Base-by-base conservation (phyloP, 2,113 vertebrate genomes). In the Turnix velox region DNA sequence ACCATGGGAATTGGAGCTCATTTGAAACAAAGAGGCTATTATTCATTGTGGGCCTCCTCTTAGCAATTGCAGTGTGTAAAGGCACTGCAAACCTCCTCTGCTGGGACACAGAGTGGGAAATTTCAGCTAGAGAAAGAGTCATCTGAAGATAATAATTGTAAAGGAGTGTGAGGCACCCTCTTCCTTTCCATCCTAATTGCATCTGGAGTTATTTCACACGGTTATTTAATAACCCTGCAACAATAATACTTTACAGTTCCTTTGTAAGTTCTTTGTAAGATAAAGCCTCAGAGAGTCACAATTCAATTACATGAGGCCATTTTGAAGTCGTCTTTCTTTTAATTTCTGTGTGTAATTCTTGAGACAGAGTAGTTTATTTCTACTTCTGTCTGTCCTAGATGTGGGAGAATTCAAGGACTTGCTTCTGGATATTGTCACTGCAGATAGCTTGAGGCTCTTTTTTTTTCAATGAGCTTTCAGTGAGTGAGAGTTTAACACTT, bases 1-100 rank as follows among this genome's bases (percentile, higher is more conserved):
- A 69, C 48, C 52, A 82, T 94, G 92, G 92, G 92, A 96, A 93
- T 35, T 84, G 51, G 63, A 95, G 46, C 52, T 92, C 5, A 2
- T 73, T 84, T 74, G 92, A 77, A 94, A 95, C 93, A 94, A 91
- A 92, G 91, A 78, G 3, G 3, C 68, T 74, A 8, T 95, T 96
- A 87, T 96, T 93, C 82, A 71, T 37, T 10, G 1, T 63, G 61
- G 73, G 67, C 77, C 90, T 92, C 22, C 0, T 77, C 73, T 85
- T 67, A 72, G 89, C 68, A 61, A 43, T 79, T 90, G 49, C 85
- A 93, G 46, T 16, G 54, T 48, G 43, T 49, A 62, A 62, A 87
- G 65, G 39, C 78, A 37, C 84, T 88, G 93, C 2, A 4, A 42
- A 66, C 63, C 48, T 96, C 81, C 55, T 12, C 62, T 58, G 49